Conservation (phyloP, 1,140 invertebrate species). For the Mesaphorura yosii region DNA sequence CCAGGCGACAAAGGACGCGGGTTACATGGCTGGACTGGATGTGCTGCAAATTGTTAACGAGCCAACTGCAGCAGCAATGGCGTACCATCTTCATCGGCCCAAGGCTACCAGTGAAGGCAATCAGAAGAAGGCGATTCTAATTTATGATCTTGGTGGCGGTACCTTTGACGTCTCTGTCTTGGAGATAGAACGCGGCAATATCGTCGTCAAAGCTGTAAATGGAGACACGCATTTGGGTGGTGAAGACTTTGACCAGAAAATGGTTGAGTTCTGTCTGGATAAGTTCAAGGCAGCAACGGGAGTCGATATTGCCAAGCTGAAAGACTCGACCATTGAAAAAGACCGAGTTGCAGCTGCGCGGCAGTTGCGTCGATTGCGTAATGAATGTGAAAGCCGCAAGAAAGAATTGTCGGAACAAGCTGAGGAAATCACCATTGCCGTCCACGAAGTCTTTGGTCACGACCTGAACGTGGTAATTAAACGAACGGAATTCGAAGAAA, state of each 20-base stretch:
- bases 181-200: conserved; percentile 44
- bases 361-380: conserved; percentile 7
- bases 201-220: conserved; percentile 35
- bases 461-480: conserved; percentile 1
- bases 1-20: conserved; percentile 90
- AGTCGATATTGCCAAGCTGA: conserved; percentile 39
- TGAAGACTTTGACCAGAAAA: conserved; percentile 34
- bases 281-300: conserved; percentile 49
- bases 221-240: conserved; percentile 39
- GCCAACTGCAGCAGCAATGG: conserved; percentile 97
- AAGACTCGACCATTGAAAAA: conserved; percentile 1
- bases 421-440: neutral
- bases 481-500: conserved; percentile 4
- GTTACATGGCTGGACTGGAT: conserved; percentile 77
- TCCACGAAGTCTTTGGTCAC: neutral
- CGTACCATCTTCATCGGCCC: conserved; percentile 97
- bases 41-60: conserved; percentile 99
- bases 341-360: neutral
- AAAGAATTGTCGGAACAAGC: neutral
- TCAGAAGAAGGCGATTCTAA: conserved; percentile 7
- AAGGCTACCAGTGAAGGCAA: conserved; percentile 41
- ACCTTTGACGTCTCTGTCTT: conserved; percentile 49
- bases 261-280: conserved; percentile 32
- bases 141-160: conserved; percentile 43
- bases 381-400: conserved; percentile 12